phyloP scores from a whole-genome alignment of 2,888 invertebrate species.

The Thereva unica region DNA sequence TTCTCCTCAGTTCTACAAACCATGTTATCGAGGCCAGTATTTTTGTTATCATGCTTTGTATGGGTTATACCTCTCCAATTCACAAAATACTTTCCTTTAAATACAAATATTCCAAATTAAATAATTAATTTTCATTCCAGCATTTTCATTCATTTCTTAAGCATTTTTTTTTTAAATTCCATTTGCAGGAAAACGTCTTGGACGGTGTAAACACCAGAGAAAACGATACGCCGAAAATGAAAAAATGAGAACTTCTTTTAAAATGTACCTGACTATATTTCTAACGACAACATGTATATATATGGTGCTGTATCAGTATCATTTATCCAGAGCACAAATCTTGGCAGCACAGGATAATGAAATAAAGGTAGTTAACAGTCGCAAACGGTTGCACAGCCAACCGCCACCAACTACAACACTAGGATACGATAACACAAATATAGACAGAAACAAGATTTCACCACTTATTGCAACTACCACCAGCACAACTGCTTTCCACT shows the following conservation, averaged over 20 bases:
- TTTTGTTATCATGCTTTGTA: no score
- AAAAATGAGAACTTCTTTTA: slow-evolving; percentile 63
- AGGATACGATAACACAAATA: slow-evolving; percentile 21
- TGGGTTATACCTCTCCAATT: no score
- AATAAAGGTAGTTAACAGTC: slow-evolving; percentile 50
- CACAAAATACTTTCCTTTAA: no score
- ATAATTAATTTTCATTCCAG: no score
- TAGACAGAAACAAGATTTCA: slow-evolving; percentile 11
- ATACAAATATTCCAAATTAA: no score
- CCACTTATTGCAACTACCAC: slow-evolving; percentile 12
- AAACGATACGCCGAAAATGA: no score
- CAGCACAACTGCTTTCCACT: slow-evolving; percentile 27
- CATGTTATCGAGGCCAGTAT: no score
- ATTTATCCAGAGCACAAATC: slow-evolving; percentile 62
- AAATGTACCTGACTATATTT: slow-evolving; percentile 69
- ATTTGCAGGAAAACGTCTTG: no score
- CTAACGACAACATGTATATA: slow-evolving; percentile 65
- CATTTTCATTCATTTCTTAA: no score
- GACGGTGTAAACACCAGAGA: no score
- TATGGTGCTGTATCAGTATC: slow-evolving; percentile 66
- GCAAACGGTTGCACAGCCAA: neutral
- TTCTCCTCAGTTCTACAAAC: no score
- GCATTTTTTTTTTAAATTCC: no score
- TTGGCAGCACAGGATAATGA: slow-evolving; percentile 51
- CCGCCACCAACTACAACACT: slow-evolving; percentile 18